A percentile compares a stretch with the other conserved stretches of the same genome.
These are phyloP conservation scores for Thaleichthys pacificus DNA, from an alignment of 2,797 vertebrate species.

Conservation along the genomic window DNA sequence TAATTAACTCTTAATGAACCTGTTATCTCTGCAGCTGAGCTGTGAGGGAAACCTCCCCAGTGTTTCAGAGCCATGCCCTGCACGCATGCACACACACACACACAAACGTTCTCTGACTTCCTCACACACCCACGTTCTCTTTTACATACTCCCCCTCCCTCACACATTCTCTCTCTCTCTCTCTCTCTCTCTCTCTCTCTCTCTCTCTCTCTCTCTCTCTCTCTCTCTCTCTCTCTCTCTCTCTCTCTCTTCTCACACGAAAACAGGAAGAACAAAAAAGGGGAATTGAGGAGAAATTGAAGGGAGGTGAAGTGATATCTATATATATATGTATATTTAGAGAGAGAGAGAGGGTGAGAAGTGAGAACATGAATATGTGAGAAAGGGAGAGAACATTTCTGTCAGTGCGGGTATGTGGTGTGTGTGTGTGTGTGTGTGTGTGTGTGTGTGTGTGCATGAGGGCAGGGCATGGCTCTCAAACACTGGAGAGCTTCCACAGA, in stretches of 20 bases:
- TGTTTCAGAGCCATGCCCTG: slow-evolving; percentile 4
- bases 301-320: too few relatives aligned
- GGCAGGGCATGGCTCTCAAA: too few relatives aligned
- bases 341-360: too few relatives aligned
- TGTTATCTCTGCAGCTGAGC: slow-evolving; percentile 35
- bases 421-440: too few relatives aligned
- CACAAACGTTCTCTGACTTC: not conserved
- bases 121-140: not conserved
- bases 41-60: slow-evolving; percentile 18
- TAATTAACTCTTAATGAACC: slow-evolving; percentile 62
- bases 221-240: not conserved
- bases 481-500: too few relatives aligned
- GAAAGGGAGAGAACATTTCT: too few relatives aligned
- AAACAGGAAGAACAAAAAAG: too few relatives aligned
- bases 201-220: not conserved
- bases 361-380: too few relatives aligned
- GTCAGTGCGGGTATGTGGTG: too few relatives aligned
- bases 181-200: not conserved
- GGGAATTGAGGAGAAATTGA: too few relatives aligned
- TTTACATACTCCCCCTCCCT: not conserved
- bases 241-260: not conserved
- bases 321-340: too few relatives aligned
- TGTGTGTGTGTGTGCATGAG: too few relatives aligned
- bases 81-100: slow-evolving; percentile 16
- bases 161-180: not conserved